A percentile compares a stretch with the other conserved stretches of the same genome.
Evolutionary conservation across 2,888 invertebrate genomes (phyloP).

Genomic region (Orthosia cruda): DNA sequence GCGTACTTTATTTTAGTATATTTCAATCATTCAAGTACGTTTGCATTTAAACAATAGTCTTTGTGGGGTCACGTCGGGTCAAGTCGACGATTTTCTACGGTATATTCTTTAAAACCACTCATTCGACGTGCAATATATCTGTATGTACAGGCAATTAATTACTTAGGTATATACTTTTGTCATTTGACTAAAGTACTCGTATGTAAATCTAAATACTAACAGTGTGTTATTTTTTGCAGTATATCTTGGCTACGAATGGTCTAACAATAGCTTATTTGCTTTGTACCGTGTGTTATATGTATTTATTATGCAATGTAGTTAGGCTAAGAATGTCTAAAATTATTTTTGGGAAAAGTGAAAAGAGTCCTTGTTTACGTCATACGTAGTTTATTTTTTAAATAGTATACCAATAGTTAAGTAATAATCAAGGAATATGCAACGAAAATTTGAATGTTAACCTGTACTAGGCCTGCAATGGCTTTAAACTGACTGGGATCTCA

Average conservation of each 20-base stretch:
- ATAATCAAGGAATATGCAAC: no score
- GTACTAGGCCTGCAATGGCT: no score
- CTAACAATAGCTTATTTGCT: no score
- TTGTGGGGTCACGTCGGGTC: slow-evolving; percentile 38
- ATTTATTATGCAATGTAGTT: no score
- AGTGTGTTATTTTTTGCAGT: not conserved
- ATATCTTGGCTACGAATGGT: not conserved
- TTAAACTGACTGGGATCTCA: no score
- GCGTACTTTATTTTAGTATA: slow-evolving; percentile 1
- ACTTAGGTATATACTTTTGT: not conserved
- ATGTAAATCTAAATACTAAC: no score
- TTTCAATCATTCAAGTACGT: slow-evolving; percentile 20
- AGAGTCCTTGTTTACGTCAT: not conserved
- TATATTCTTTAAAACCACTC: slow-evolving; percentile 17
- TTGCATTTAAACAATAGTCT: slow-evolving; percentile 50
- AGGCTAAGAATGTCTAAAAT: not conserved
- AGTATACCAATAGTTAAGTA: no score
- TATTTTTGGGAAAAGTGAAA: not conserved
- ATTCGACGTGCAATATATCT: slow-evolving; percentile 19
- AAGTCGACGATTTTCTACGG: slow-evolving; percentile 4
- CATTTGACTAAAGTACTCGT: no score
- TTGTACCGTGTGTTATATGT: no score
- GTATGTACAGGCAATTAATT: not conserved
- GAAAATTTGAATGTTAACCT: no score
- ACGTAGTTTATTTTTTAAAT: no score